Conservation (phyloP, 2,113 vertebrate genomes). For the Chaetodon trifascialis region DNA sequence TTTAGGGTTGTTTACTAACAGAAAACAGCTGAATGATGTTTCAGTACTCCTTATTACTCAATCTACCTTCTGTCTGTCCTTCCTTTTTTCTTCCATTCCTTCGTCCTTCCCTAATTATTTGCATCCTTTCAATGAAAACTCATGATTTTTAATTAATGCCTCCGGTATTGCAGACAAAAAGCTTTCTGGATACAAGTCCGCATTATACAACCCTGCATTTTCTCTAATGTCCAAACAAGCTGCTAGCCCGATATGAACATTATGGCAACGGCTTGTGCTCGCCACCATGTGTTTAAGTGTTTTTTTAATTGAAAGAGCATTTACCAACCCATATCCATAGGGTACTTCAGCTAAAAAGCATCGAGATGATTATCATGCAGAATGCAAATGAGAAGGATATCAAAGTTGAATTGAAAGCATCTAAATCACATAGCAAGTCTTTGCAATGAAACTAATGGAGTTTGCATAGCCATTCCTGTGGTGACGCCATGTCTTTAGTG, state of each 20-base stretch:
- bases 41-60: not conserved
- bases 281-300: not conserved
- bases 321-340: not conserved
- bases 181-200: not conserved
- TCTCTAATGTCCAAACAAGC: not conserved
- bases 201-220: not conserved
- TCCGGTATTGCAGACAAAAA: not conserved
- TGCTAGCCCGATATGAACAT: not conserved
- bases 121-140: not conserved
- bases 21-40: not conserved
- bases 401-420: not conserved
- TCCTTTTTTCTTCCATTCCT: not conserved
- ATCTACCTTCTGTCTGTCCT: not conserved
- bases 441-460: conserved; percentile 1
- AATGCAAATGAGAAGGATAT: conserved; percentile 16
- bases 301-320: conserved; percentile 1
- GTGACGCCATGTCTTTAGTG: not conserved
- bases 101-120: not conserved
- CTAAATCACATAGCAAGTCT: not conserved
- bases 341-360: not conserved
- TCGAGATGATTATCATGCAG: not conserved
- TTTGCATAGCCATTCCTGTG: not conserved
- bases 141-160: not conserved
- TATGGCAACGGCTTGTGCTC: not conserved
- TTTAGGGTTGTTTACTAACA: not conserved